A percentile compares a stretch with the other conserved stretches of the same genome.
These are phyloP conservation scores for Nesoenas mayeri DNA, from an alignment of 2,113 vertebrate genomes.

Conservation along the genomic window DNA sequence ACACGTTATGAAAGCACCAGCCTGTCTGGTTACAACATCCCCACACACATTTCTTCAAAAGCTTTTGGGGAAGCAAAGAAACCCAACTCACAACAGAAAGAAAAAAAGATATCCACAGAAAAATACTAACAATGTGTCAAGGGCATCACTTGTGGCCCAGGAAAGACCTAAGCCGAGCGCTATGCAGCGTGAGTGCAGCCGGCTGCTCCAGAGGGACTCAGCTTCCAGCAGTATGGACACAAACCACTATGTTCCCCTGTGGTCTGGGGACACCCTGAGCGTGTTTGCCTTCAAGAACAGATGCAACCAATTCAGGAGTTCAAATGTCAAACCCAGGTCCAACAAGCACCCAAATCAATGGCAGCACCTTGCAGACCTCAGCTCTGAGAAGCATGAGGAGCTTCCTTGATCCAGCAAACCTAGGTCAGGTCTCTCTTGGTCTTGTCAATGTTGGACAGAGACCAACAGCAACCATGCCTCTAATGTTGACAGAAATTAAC, in stretches of 20 bases:
- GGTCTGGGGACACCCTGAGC: neutral
- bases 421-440: neutral
- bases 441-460: neutral
- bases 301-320: neutral
- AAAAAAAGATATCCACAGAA: neutral
- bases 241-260: neutral
- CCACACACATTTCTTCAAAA: neutral
- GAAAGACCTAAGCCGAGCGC: neutral
- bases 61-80: rapidly evolving
- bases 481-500: neutral
- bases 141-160: neutral
- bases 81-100: too few species aligned
- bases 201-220: neutral
- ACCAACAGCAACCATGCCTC: neutral
- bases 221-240: neutral
- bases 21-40: neutral
- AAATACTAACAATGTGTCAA: neutral
- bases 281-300: neutral
- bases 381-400: neutral
- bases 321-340: neutral
- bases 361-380: neutral
- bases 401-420: neutral
- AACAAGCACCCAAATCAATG: neutral
- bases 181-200: neutral
- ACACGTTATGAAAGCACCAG: neutral